Evolutionary conservation across 2,797 vertebrate species (phyloP).

Genomic region (Acridotheres tristis): DNA sequence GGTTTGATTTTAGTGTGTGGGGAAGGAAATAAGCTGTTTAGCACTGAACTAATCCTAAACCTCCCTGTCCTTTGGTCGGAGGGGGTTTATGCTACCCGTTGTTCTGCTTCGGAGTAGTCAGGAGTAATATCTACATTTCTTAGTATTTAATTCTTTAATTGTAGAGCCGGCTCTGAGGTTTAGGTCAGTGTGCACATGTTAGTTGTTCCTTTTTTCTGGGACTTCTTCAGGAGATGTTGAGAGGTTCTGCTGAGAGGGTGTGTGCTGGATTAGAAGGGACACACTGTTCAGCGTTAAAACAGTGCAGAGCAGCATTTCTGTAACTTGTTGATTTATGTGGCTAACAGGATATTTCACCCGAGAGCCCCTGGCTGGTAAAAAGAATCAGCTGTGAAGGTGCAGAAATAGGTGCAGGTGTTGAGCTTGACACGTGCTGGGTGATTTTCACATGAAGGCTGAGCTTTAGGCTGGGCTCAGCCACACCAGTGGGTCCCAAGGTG

Average conservation of each 20-base stretch:
- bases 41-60: conserved; percentile 16
- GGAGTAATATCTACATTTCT: not conserved
- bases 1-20: conserved; percentile 2
- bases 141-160: not conserved
- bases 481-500: not conserved
- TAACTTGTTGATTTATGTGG: not conserved
- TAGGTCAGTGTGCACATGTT: not conserved
- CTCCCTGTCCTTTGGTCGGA: not conserved
- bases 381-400: not conserved
- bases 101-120: not conserved
- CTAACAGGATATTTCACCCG: not conserved
- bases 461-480: no score
- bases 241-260: not conserved
- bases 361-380: not conserved
- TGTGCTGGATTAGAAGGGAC: not conserved
- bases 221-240: fast-evolving
- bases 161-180: not conserved
- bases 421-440: not conserved
- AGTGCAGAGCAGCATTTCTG: not conserved
- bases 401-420: not conserved
- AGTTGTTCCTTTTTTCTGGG: not conserved
- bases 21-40: conserved; percentile 9
- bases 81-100: not conserved
- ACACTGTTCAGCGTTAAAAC: not conserved
- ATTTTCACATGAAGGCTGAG: not conserved